Base-by-base conservation (phyloP, 2,888 invertebrate genomes). In the Melinaea marsaeus region DNA sequence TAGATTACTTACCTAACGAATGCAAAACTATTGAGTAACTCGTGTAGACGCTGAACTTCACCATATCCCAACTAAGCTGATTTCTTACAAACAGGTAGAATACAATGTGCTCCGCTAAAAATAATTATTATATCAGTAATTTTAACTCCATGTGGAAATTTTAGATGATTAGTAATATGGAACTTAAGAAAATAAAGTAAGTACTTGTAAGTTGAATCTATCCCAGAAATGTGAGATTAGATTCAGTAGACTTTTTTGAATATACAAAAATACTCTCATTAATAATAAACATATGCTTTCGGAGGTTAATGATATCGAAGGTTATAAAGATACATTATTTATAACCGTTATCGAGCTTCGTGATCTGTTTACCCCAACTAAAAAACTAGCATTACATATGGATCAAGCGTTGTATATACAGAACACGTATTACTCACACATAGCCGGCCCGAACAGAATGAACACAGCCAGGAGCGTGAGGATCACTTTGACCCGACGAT, bases 391-490 rank as follows among this genome's bases (percentile, higher is more conserved):
- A 51, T 32, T 51, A 51, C 51, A 51, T 51, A 51, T 51, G 48
- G 32, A n/a, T 57, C 9, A 56, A 56, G 47, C 56, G 47, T 56
- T 57, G 48, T 61, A 32, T 35, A 46, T 32, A 34, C 22, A 46
- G 32, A 56, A 51, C 54, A 57, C 32, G 35, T 62, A 35, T 47
- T 65, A 83, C 88, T 88, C 72, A 92, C 92, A 91, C 76, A 89
- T 87, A 62, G 87, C 81, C 1, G 92, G 92, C 5, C 92, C 92
- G 64, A 81, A 88, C 2, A 92, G 76, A 37, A 92, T 83, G 72
- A 92, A 91, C 5, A 89, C 90, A 32, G 88, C 80, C 56, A 92
- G 75, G 60, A 92, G 78, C 1, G 92, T 91, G 3, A 90, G 77
- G 7, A 90, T 75, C 6, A 92, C 84, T 71, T 91, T 88, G 22